Percentiles rank a stretch among this genome's conserved stretches.
Evolutionary conservation across 2,113 vertebrate genomes (phyloP).

Genomic region (Gobiocypris rarus): DNA sequence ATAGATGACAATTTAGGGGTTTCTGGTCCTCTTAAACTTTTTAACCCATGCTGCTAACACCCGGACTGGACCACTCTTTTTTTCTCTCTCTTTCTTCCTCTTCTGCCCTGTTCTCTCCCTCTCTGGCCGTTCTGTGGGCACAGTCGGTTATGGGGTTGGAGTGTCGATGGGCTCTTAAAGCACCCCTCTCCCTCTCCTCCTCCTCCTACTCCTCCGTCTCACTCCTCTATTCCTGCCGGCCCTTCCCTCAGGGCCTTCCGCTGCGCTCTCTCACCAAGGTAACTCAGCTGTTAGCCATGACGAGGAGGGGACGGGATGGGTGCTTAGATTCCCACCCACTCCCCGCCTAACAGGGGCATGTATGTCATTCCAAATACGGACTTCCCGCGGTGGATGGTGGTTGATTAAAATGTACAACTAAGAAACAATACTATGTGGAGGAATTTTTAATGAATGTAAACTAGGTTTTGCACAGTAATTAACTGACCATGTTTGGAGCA

Average conservation of each 20-base stretch:
- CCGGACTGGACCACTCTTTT: conserved; percentile 78
- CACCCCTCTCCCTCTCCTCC: conserved; percentile 91
- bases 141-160: conserved; percentile 98
- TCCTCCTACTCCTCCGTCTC: conserved; percentile 85
- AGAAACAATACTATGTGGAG: background rate
- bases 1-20: conserved; percentile 65
- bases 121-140: conserved; percentile 74
- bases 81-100: conserved; percentile 61
- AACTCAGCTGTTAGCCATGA: conserved; percentile 72
- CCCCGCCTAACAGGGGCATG: conserved; percentile 19
- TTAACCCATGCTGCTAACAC: conserved; percentile 73
- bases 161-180: conserved; percentile 94
- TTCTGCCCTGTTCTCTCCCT: conserved; percentile 62
- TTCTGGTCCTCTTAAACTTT: conserved; percentile 74
- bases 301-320: conserved; percentile 51
- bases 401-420: background rate
- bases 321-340: conserved; percentile 47
- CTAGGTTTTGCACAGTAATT: background rate
- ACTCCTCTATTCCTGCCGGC: conserved; percentile 91
- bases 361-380: background rate
- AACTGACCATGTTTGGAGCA: background rate
- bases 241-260: conserved; percentile 95
- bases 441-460: background rate
- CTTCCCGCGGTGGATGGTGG: background rate
- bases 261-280: conserved; percentile 97